Evolutionary conservation across 2,113 vertebrate species (phyloP).

Genomic region (Silurus asotus): DNA sequence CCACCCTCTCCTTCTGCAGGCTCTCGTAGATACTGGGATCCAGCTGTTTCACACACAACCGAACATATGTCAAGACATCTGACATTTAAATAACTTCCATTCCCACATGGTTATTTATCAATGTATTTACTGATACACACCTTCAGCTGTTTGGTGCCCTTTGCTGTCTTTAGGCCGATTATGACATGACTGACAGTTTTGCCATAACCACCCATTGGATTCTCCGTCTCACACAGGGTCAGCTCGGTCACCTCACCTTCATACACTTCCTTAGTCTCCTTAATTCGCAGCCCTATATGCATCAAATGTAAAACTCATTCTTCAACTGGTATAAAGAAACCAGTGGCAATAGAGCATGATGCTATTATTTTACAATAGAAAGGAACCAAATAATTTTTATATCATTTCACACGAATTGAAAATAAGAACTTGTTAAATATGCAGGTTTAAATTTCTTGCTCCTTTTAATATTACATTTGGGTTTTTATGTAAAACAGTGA

Average conservation of each 20-base stretch:
- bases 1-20: conserved; percentile 95
- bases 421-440: not conserved
- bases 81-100: not conserved
- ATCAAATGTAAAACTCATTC: not conserved
- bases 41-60: conserved; percentile 72
- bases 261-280: conserved; percentile 98
- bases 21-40: conserved; percentile 99
- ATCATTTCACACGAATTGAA: not conserved
- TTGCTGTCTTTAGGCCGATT: conserved; percentile 95
- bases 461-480: not conserved
- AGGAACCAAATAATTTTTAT: not conserved
- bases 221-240: conserved; percentile 96
- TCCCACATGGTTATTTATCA: not conserved
- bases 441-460: not conserved
- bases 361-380: no score
- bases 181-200: conserved; percentile 98
- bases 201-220: conserved; percentile 96
- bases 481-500: not conserved
- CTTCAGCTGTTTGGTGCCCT: conserved; percentile 97
- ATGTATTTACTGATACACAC: conserved; percentile 60
- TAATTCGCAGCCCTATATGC: conserved; percentile 86
- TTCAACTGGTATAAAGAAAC: not conserved
- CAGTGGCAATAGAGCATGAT: not conserved
- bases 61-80: not conserved
- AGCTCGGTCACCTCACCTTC: conserved; percentile 98